Base-by-base conservation (phyloP, 2,113 vertebrate genomes). In the Hirundichthys speculiger region DNA sequence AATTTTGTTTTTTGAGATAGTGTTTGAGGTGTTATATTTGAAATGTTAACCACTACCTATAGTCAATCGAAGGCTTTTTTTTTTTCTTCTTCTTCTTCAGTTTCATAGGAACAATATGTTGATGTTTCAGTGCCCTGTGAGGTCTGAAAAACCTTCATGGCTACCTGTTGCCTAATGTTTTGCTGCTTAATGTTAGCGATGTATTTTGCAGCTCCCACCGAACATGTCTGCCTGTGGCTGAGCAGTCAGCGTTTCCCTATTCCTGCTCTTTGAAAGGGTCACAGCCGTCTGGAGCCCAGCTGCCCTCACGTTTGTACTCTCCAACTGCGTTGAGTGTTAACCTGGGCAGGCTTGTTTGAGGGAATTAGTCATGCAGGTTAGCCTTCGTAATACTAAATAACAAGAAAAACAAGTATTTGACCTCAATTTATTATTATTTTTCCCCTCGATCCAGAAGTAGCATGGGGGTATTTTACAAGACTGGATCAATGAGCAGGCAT, bases 401-500 rank as follows among this genome's bases (percentile, higher is more conserved):
- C n/a, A 7, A 46, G 47, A 30, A 15, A 68, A 38, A 55, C 75
- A 47, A 68, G 54, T 83, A 66, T 89, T 83, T 75, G 46, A 85
- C 76, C 85, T 86, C 53, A 49, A 22, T 45, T 34, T 13, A 30
- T 64, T 13, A 30, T 64, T 25, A 42, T 13, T 39, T 51, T 71
- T 80, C 51, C 80, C 86, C 79, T 64, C 48, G 79, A 79, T 73
- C 74, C 86, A 83, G 80, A 88, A 71, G 83, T 87, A 89, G 89
- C 86, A 85, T 80, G 83, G 87, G 84, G 64, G 88, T 53, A 74
- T 80, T 83, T 69, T 56, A 69, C 71, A 82, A 68, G 79, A 55
- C 77, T 45, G 86, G 85, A 75, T 66, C 85, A 82, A 86, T 88
- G 86, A 91, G 82, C 70, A 61, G 85, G 86, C 83, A 77, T 69